phyloP scores from a whole-genome alignment of 1,140 invertebrate species.

The Hyposmocoma kahamanoa region DNA sequence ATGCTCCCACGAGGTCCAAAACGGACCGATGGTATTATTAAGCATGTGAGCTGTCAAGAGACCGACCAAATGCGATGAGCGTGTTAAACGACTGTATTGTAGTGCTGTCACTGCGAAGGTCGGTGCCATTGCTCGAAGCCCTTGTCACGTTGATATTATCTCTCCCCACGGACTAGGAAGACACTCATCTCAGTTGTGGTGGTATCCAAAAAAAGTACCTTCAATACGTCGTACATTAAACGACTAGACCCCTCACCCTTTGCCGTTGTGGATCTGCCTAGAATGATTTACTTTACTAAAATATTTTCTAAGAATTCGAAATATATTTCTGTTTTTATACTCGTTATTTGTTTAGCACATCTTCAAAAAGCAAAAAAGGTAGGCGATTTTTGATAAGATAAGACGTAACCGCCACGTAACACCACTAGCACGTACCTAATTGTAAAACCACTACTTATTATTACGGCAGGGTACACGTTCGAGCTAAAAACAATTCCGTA shows the following conservation, averaged over 20 bases:
- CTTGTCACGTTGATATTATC: constrained; percentile 40
- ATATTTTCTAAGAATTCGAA: no score
- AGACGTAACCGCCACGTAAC: no score
- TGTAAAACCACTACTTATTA: not conserved
- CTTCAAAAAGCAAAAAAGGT: no score
- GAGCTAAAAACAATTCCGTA: no score
- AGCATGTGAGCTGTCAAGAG: constrained; percentile 50
- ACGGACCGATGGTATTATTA: constrained; percentile 15
- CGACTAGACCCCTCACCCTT: no score
- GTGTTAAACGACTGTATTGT: constrained; percentile 66
- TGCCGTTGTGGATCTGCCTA: no score
- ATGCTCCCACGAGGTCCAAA: constrained; percentile 10
- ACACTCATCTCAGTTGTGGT: constrained; percentile 20
- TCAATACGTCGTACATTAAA: no score
- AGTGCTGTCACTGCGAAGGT: constrained; percentile 45
- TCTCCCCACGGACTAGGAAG: constrained; percentile 39
- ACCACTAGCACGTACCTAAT: not conserved
- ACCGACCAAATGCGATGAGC: constrained; percentile 51
- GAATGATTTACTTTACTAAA: no score
- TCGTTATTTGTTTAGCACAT: no score
- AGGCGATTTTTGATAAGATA: no score
- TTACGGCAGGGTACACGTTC: no score
- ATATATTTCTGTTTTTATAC: no score
- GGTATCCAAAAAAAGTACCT: constrained; percentile 27
- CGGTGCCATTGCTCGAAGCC: constrained; percentile 48